Conservation (phyloP, 2,113 vertebrate genomes). For the Bubo scandiacus region DNA sequence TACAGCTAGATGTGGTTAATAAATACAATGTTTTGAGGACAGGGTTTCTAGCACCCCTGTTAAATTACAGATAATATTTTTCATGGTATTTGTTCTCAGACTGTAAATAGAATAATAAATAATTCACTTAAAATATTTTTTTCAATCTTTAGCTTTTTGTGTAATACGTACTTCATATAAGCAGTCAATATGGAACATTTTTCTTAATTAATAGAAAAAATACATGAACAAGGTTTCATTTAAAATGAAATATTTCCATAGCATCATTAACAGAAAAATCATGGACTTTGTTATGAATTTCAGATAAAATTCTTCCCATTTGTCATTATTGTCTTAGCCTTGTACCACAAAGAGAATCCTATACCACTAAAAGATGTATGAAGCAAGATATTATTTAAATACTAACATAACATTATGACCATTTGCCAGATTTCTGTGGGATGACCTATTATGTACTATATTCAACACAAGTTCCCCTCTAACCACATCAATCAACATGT, state of each 20-base stretch:
- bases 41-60: not conserved
- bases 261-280: not conserved
- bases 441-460: not conserved
- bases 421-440: not conserved
- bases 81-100: not conserved
- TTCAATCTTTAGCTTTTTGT: not conserved
- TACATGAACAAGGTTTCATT: not conserved
- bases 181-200: not conserved
- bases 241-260: not conserved
- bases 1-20: not conserved
- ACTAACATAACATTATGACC: not conserved
- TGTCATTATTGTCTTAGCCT: not conserved
- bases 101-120: not conserved
- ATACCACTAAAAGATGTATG: not conserved
- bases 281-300: not conserved
- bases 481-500: not conserved
- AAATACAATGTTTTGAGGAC: not conserved
- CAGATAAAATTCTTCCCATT: not conserved
- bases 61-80: not conserved
- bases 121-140: not conserved
- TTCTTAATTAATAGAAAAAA: not conserved
- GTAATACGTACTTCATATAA: not conserved
- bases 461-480: not conserved
- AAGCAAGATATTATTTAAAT: not conserved
- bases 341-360: not conserved